Percentiles rank a stretch among this genome's conserved stretches.
Evolutionary conservation across 2,797 vertebrate genomes (phyloP).

Genomic region (Pantherophis vulpinus): DNA sequence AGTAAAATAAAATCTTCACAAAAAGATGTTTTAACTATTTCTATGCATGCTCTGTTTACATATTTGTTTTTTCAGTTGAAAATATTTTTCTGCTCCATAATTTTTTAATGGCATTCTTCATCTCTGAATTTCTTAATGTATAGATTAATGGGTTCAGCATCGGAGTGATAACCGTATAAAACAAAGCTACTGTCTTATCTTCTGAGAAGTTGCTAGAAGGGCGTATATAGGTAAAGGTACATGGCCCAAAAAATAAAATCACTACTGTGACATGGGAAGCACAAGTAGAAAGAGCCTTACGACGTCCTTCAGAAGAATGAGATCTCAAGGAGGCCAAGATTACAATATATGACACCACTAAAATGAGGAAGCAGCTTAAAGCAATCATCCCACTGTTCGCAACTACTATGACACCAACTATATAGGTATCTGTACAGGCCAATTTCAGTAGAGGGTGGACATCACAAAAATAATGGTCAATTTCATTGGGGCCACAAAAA

Average conservation of each 20-base stretch:
- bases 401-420: conserved; percentile 59
- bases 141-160: conserved; percentile 60
- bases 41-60: neutral
- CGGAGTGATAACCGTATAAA: conserved; percentile 57
- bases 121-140: conserved; percentile 54
- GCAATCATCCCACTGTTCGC: conserved; percentile 66
- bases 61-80: conserved; percentile 6
- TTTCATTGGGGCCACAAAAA: conserved; percentile 64
- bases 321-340: conserved; percentile 57
- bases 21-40: neutral
- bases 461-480: conserved; percentile 67
- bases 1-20: neutral
- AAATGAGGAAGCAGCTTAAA: conserved; percentile 58
- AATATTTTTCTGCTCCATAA: conserved; percentile 37
- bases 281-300: conserved; percentile 59
- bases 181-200: conserved; percentile 55
- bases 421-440: conserved; percentile 62
- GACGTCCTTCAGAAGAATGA: conserved; percentile 45
- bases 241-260: conserved; percentile 48
- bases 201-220: conserved; percentile 47
- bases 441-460: conserved; percentile 60
- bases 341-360: conserved; percentile 62
- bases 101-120: conserved; percentile 61
- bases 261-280: conserved; percentile 52
- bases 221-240: conserved; percentile 47